Percentiles rank a stretch among this genome's conserved stretches.
Conservation (phyloP, 2,888 invertebrate genomes). For the Helleia helle region DNA sequence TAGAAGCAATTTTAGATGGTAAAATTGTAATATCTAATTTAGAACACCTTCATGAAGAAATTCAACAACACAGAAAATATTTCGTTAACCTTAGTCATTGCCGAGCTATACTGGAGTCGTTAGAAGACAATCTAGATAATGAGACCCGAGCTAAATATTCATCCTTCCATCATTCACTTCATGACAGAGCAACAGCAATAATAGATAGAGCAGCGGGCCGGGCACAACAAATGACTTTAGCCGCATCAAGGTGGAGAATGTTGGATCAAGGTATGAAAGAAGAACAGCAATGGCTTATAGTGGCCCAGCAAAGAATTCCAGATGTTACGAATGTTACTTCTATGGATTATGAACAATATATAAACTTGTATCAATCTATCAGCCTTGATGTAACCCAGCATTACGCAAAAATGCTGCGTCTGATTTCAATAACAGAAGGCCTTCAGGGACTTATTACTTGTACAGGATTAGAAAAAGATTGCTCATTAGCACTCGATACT, state of each 20-base stretch:
- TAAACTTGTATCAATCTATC: constrained; percentile 86
- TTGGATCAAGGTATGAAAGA: constrained; percentile 88
- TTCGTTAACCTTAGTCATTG: constrained; percentile 92
- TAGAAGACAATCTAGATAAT: constrained; percentile 87
- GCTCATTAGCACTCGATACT: constrained; percentile 81
- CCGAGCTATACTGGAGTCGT: constrained; percentile 87
- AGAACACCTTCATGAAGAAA: constrained; percentile 89
- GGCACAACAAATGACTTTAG: constrained; percentile 87
- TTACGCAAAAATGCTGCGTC: constrained; percentile 83
- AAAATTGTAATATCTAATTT: constrained; percentile 83
- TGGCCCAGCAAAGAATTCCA: constrained; percentile 88
- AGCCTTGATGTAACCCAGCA: constrained; percentile 86
- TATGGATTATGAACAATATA: constrained; percentile 88
- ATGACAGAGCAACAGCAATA: constrained; percentile 82
- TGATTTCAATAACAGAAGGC: constrained; percentile 81
- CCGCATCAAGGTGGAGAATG: constrained; percentile 88
- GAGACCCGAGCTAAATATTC: constrained; percentile 84
- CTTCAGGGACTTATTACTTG: constrained; percentile 84
- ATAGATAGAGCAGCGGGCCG: constrained; percentile 87
- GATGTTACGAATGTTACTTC: constrained; percentile 86
- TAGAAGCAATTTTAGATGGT: constrained; percentile 85
- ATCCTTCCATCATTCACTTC: constrained; percentile 82
- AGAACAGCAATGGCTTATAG: constrained; percentile 87
- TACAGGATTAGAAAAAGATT: constrained; percentile 82
- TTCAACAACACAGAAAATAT: constrained; percentile 91